Conservation (phyloP, 2,797 vertebrate genomes). For the Lacerta agilis region DNA sequence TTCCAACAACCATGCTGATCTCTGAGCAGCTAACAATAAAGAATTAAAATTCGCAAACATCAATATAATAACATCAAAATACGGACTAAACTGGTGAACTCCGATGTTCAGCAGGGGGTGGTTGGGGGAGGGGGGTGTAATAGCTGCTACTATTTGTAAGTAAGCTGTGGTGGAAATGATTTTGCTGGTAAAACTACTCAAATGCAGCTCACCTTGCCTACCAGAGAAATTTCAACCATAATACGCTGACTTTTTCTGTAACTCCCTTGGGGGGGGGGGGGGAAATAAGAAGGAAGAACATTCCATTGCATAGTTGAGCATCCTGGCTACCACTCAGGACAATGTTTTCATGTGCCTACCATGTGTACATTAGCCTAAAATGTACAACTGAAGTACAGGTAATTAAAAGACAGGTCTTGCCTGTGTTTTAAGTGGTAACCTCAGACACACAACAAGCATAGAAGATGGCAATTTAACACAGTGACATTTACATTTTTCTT, state of each 20-base stretch:
- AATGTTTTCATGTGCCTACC: background rate
- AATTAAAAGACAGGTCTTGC: background rate
- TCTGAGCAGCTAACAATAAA: too few species aligned
- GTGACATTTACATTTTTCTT: background rate
- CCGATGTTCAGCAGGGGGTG: background rate
- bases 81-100: background rate
- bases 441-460: constrained; percentile 12
- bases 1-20: too few species aligned
- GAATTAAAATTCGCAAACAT: too few species aligned
- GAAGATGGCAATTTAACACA: background rate
- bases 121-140: too few species aligned
- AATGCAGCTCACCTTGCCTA: background rate
- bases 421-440: constrained; percentile 6
- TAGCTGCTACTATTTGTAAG: background rate
- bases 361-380: background rate
- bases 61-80: background rate
- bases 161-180: too few species aligned
- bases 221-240: background rate
- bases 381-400: background rate
- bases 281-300: background rate
- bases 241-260: too few species aligned
- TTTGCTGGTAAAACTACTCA: background rate
- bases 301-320: background rate
- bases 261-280: too few species aligned
- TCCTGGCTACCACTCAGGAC: background rate